Conservation (phyloP, 1,140 invertebrate genomes). For the Neodiprion lecontei region DNA sequence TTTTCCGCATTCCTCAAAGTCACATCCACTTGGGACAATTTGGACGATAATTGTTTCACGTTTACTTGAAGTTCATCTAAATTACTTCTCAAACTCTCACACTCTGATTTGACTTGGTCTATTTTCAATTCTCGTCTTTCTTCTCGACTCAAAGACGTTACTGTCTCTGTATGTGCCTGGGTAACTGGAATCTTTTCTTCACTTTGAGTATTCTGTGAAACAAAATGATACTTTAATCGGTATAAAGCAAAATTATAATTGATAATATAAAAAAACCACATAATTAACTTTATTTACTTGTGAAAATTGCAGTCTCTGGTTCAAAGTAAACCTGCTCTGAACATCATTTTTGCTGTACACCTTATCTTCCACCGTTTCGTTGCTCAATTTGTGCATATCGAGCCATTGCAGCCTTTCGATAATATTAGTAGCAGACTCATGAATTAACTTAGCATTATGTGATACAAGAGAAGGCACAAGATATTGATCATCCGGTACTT, state of each 20-base stretch:
- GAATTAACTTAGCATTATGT: slow-evolving; percentile 47
- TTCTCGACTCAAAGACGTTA: slow-evolving; percentile 21
- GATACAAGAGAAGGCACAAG: slow-evolving; percentile 63
- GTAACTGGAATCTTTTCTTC: slow-evolving; percentile 11
- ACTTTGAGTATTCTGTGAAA: slow-evolving; percentile 20
- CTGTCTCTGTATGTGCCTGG: neutral
- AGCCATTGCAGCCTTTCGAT: slow-evolving; percentile 53
- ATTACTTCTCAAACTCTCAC: slow-evolving; percentile 45
- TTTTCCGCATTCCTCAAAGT: slow-evolving; percentile 54
- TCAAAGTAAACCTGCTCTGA: slow-evolving; percentile 31
- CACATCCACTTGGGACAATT: slow-evolving; percentile 45
- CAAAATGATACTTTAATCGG: neutral
- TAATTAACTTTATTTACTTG: slow-evolving; percentile 24
- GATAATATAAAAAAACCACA: neutral
- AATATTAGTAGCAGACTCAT: slow-evolving; percentile 41
- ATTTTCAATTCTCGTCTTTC: slow-evolving; percentile 29
- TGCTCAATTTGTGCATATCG: slow-evolving; percentile 37
- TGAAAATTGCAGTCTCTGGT: slow-evolving; percentile 33
- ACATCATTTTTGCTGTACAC: slow-evolving; percentile 1
- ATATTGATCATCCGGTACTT: slow-evolving; percentile 52
- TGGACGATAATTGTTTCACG: slow-evolving; percentile 49
- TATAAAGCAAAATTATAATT: neutral
- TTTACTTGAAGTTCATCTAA: slow-evolving; percentile 51
- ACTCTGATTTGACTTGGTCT: slow-evolving; percentile 46
- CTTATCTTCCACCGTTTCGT: slow-evolving; percentile 13